Evolutionary conservation across 2,888 invertebrate genomes (phyloP).

Genomic region (Agonum fuliginosum): DNA sequence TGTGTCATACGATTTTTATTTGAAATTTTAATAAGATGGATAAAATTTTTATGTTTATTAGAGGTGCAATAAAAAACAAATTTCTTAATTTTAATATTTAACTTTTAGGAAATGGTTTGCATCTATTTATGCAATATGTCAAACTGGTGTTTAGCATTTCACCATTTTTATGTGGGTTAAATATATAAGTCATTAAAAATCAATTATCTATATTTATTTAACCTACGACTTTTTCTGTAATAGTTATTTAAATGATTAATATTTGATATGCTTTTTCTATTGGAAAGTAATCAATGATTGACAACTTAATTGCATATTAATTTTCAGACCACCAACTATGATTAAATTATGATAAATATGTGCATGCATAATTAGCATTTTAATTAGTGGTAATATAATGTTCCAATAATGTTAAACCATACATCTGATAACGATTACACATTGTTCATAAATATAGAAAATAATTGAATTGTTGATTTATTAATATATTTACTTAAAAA

Average conservation of each 20-base stretch:
- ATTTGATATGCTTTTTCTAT: not conserved
- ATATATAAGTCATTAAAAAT: not conserved
- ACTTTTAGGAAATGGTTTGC: too few species aligned
- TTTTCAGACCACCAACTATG: constrained; percentile 31
- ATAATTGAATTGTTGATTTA: not conserved
- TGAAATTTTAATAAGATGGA: too few species aligned
- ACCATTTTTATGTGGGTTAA: not conserved
- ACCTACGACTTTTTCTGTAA: not conserved
- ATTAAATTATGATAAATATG: constrained; percentile 33
- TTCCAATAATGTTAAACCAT: constrained; percentile 8
- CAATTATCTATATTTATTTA: not conserved
- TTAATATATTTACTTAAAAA: too few species aligned
- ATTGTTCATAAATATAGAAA: not conserved
- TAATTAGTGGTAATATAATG: constrained; percentile 22
- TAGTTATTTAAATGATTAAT: not conserved
- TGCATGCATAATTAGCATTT: constrained; percentile 28
- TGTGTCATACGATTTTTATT: too few species aligned
- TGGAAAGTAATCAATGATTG: constrained; percentile 32
- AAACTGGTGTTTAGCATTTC: too few species aligned
- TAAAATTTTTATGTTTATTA: too few species aligned
- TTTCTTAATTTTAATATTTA: too few species aligned
- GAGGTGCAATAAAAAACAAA: not conserved
- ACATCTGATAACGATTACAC: not conserved
- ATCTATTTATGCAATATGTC: not conserved
- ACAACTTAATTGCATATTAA: constrained; percentile 32